These are phyloP conservation scores for Ramphastos sulfuratus DNA, from an alignment of 2,113 vertebrate genomes.

Conservation along the genomic window DNA sequence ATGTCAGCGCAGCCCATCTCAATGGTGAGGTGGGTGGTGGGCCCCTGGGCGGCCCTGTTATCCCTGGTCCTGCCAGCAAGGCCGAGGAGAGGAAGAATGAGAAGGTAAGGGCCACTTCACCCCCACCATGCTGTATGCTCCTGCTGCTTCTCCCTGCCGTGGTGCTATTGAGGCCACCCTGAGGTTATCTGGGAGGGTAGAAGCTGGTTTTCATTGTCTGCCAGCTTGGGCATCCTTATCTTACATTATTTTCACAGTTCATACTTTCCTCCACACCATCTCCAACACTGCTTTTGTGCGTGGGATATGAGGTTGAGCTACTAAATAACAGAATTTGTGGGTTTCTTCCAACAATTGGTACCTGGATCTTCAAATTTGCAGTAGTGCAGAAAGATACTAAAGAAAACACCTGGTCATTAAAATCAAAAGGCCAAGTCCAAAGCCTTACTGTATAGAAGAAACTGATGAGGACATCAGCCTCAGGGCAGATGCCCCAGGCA, in stretches of 20 bases:
- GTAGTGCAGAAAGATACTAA: background rate
- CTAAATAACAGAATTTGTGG: background rate
- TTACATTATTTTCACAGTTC: background rate
- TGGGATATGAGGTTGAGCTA: background rate
- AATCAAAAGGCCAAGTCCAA: background rate
- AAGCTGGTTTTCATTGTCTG: background rate
- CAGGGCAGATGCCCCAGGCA: background rate
- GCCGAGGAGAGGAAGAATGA: conserved; percentile 87
- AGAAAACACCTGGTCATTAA: fast-evolving
- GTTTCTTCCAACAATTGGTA: fast-evolving
- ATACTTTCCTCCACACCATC: background rate
- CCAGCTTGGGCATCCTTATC: background rate
- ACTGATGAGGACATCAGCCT: background rate
- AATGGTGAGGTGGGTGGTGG: conserved; percentile 75
- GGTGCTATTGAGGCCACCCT: background rate
- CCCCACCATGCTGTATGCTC: fast-evolving
- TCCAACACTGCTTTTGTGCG: fast-evolving
- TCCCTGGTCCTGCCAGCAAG: conserved; percentile 77
- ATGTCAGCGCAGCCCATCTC: conserved; percentile 85
- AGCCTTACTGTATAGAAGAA: fast-evolving
- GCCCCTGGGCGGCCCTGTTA: conserved; percentile 65
- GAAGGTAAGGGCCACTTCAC: conserved; percentile 78
- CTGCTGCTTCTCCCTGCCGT: fast-evolving
- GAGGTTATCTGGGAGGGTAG: fast-evolving
- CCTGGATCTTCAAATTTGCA: background rate